phyloP scores from a whole-genome alignment of 2,797 vertebrate genomes.

The Dryobates pubescens region DNA sequence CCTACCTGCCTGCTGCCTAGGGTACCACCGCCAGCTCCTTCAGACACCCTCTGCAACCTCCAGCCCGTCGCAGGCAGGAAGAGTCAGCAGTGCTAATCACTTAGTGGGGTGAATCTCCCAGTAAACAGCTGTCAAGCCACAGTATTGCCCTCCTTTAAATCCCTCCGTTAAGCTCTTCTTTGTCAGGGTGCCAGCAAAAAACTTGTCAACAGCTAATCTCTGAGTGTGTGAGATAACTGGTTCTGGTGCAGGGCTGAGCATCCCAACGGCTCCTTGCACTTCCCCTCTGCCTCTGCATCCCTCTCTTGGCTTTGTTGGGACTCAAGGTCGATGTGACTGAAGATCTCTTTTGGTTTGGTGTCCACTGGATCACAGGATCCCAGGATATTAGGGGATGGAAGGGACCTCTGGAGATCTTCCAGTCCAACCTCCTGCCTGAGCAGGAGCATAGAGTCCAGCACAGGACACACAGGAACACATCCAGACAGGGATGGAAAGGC shows the following conservation, averaged over 20 bases:
- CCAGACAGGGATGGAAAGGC: no score
- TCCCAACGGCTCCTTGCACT: background rate
- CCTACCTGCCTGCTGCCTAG: background rate
- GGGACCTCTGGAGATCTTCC: no score
- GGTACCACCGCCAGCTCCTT: background rate
- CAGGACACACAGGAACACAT: no score
- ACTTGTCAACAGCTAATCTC: background rate
- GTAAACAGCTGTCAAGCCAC: background rate
- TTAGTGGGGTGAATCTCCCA: background rate
- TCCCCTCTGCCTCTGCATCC: background rate
- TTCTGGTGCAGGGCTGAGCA: fast-evolving
- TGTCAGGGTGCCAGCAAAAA: background rate
- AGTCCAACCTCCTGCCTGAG: no score
- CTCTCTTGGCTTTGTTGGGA: background rate
- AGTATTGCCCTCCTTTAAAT: background rate
- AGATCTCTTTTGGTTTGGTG: background rate
- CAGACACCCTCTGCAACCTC: background rate
- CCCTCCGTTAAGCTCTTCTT: background rate
- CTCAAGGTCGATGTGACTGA: background rate
- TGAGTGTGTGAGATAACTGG: background rate
- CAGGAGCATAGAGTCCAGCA: no score
- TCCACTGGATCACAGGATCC: no score
- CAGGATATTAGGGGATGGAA: no score
- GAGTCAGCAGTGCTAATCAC: background rate
- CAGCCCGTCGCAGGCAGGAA: background rate